phyloP scores from a whole-genome alignment of 30 jellyfish, hydroid and myxozoan species.

The Aurelia sp. region DNA sequence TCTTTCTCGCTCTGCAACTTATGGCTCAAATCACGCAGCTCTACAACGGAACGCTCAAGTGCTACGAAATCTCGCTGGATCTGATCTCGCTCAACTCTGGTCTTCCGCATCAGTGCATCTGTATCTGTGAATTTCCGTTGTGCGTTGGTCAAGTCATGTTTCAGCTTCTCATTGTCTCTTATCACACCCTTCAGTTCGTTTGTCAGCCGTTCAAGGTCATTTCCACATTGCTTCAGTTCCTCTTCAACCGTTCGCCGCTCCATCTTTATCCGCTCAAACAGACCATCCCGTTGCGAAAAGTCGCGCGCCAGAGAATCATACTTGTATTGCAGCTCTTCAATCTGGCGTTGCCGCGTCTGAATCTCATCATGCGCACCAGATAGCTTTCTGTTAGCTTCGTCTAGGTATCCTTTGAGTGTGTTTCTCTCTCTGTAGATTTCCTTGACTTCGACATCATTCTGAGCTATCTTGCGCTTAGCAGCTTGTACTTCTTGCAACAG shows the following conservation, averaged over 20 bases:
- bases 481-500: slow-evolving; percentile 85
- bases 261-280: slow-evolving; percentile 84
- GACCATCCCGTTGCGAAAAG: slow-evolving; percentile 80
- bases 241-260: slow-evolving; percentile 90
- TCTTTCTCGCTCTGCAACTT: slow-evolving; percentile 93
- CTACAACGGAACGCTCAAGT: slow-evolving; percentile 82
- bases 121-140: slow-evolving; percentile 80
- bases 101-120: slow-evolving; percentile 76
- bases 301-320: slow-evolving; percentile 87
- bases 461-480: slow-evolving; percentile 81
- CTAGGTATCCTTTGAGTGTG: slow-evolving; percentile 75
- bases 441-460: slow-evolving; percentile 76
- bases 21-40: slow-evolving; percentile 89
- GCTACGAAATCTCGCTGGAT: slow-evolving; percentile 74
- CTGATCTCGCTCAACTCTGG: slow-evolving; percentile 84
- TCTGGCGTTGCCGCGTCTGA: slow-evolving; percentile 75
- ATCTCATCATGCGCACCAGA: slow-evolving; percentile 82
- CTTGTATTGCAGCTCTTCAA: slow-evolving; percentile 96
- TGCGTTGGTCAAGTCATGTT: slow-evolving; percentile 53
- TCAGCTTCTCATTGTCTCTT: slow-evolving; percentile 87
- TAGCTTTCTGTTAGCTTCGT: slow-evolving; percentile 87
- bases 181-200: slow-evolving; percentile 72
- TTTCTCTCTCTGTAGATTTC: slow-evolving; percentile 74
- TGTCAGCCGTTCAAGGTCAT: slow-evolving; percentile 83
- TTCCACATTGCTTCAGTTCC: slow-evolving; percentile 86